phyloP scores from a whole-genome alignment of 2,888 invertebrate genomes.

The Chrysolina haemoptera region DNA sequence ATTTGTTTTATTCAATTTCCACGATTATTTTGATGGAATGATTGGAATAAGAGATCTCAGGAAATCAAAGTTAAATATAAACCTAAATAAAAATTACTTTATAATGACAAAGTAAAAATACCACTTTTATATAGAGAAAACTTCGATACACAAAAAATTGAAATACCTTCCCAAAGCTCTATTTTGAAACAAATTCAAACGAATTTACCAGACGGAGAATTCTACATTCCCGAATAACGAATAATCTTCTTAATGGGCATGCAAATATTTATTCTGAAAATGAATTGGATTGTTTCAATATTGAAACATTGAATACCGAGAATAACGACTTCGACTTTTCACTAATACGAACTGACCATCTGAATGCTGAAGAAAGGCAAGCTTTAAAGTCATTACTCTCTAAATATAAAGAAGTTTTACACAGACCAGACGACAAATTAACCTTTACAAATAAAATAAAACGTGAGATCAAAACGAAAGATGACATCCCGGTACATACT shows the following conservation, averaged over 20 bases:
- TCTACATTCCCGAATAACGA: neutral
- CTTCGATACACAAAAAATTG: neutral
- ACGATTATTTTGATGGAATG: constrained; percentile 41
- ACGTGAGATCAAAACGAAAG: constrained; percentile 40
- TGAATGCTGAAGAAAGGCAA: neutral
- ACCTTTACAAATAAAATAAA: constrained; percentile 32
- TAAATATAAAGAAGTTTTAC: constrained; percentile 34
- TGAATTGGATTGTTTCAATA: neutral
- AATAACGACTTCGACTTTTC: neutral
- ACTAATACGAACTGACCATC: constrained; percentile 20
- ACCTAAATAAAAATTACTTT: neutral
- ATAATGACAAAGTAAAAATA: neutral
- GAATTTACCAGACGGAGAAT: constrained; percentile 4
- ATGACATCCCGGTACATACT: constrained; percentile 27
- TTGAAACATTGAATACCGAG: neutral
- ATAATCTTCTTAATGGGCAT: neutral
- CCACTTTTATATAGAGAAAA: constrained; percentile 20
- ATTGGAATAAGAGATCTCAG: constrained; percentile 35
- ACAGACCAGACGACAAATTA: constrained; percentile 23
- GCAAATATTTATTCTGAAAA: neutral
- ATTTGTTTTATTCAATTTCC: constrained; percentile 34
- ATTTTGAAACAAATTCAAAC: neutral
- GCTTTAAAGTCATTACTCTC: neutral
- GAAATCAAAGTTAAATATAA: constrained; percentile 25
- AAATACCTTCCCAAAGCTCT: neutral